phyloP scores from a whole-genome alignment of 2,888 invertebrate species.

The Epiblema foenella region DNA sequence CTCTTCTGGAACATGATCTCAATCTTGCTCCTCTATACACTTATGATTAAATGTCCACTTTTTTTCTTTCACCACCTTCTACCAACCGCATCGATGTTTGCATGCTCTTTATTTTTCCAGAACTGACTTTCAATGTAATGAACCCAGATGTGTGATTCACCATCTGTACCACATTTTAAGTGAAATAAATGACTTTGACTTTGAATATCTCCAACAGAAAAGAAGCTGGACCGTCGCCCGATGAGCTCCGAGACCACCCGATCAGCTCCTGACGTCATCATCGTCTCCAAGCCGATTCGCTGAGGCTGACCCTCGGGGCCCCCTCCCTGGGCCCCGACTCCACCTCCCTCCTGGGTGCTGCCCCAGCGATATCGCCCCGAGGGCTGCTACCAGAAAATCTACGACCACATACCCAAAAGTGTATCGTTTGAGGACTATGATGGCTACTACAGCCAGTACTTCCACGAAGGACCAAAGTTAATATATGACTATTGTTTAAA shows the following conservation, averaged over 20 bases:
- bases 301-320: conserved; percentile 82
- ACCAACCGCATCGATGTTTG: no score
- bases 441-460: conserved; percentile 75
- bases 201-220: conserved; percentile 59
- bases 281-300: conserved; percentile 85
- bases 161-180: no score
- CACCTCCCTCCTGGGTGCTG: conserved; percentile 66
- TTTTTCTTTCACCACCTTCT: no score
- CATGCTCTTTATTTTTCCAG: no score
- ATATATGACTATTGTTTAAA: conserved; percentile 77
- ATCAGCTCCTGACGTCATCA: conserved; percentile 96
- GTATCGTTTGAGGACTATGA: conserved; percentile 69
- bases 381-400: conserved; percentile 63
- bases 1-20: no score
- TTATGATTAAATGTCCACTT: no score
- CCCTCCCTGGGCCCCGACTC: conserved; percentile 78
- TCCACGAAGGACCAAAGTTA: conserved; percentile 70
- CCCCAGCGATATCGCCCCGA: conserved; percentile 70
- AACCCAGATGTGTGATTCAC: no score
- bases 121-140: no score
- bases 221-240: conserved; percentile 84
- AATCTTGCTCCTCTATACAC: no score
- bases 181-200: neutral
- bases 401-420: conserved; percentile 66
- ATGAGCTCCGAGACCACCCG: conserved; percentile 94